Evolutionary conservation across 2,113 vertebrate species (phyloP).

Genomic region (Butastur rufipennis): DNA sequence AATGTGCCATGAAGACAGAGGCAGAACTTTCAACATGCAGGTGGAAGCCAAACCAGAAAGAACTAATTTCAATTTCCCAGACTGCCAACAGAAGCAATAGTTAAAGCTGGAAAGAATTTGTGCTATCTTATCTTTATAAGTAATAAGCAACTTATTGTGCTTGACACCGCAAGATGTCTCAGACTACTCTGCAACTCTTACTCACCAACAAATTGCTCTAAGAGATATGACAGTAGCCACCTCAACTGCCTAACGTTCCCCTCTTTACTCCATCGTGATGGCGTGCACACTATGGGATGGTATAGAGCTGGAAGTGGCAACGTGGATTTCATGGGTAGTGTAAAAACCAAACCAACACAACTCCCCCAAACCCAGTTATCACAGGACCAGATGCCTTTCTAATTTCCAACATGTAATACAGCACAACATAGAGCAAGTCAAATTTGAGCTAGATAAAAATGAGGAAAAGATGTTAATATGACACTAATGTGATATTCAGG

Average conservation of each 20-base stretch:
- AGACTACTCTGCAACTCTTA: background rate
- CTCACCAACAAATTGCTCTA: background rate
- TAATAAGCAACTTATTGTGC: background rate
- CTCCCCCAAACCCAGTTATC: background rate
- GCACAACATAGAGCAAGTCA: background rate
- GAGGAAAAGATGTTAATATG: background rate
- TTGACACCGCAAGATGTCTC: background rate
- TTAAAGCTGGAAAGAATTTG: background rate
- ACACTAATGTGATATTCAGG: background rate
- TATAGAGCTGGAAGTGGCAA: background rate
- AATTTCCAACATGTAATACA: background rate
- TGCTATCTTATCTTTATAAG: background rate
- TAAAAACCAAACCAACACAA: background rate
- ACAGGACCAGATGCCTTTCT: background rate
- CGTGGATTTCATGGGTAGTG: background rate
- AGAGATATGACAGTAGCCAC: background rate
- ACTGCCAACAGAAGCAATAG: background rate
- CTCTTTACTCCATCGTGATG: background rate
- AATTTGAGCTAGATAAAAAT: background rate
- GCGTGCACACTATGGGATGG: fast-evolving
- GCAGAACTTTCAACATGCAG: background rate
- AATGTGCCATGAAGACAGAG: background rate
- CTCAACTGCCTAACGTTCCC: fast-evolving
- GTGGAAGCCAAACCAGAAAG: background rate
- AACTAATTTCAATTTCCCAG: background rate